These are phyloP conservation scores for Halotydeus destructor DNA, from an alignment of 1,140 invertebrate species.

Conservation along the genomic window DNA sequence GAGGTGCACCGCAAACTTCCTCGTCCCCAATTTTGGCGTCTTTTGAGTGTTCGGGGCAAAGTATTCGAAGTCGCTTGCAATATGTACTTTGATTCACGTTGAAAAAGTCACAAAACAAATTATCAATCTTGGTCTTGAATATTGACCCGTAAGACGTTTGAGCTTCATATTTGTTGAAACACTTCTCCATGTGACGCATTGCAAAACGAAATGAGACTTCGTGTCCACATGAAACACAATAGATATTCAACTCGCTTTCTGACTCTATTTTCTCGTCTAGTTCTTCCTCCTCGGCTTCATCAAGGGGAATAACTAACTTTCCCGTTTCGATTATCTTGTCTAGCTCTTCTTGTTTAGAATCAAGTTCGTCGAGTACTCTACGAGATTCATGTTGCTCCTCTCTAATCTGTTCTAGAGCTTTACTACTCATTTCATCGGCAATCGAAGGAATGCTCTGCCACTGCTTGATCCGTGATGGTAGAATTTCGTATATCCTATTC, in stretches of 20 bases:
- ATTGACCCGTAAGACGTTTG: conserved; percentile 83
- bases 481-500: conserved; percentile 36
- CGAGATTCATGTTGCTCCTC: conserved; percentile 35
- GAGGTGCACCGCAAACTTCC: conserved; percentile 68
- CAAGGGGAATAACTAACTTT: conserved; percentile 3
- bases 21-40: conserved; percentile 57
- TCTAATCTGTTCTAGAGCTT: conserved; percentile 56
- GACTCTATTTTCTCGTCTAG: conserved; percentile 50
- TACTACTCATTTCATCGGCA: conserved; percentile 66
- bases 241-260: conserved; percentile 49
- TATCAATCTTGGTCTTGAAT: conserved; percentile 80
- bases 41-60: conserved; percentile 95
- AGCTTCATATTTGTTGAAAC: conserved; percentile 80
- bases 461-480: conserved; percentile 80
- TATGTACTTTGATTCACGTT: conserved; percentile 75
- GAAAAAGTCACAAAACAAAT: conserved; percentile 95
- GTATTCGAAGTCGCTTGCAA: conserved; percentile 77
- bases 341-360: conserved; percentile 49
- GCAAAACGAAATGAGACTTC: conserved; percentile 63
- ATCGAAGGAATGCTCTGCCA: conserved; percentile 72
- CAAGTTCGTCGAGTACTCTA: conserved; percentile 40
- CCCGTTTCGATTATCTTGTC: conserved; percentile 21
- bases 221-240: conserved; percentile 89
- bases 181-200: conserved; percentile 83
- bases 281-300: conserved; percentile 16